Evolutionary conservation across 2,113 vertebrate species (phyloP).

Genomic region (Podiceps cristatus): DNA sequence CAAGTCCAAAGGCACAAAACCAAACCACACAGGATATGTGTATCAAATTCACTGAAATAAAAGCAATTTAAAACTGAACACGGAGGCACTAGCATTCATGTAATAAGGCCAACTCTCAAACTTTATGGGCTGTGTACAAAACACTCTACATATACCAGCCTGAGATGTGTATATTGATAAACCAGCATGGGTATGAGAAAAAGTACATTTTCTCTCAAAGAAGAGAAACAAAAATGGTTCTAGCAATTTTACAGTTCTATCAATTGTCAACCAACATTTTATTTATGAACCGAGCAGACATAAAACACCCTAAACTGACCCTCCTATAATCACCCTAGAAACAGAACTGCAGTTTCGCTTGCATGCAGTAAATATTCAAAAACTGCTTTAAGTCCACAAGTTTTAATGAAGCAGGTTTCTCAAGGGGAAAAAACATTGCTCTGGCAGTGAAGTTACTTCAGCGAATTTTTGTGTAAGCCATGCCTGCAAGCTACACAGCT

Average conservation of each 20-base stretch:
- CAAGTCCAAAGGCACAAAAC: not conserved
- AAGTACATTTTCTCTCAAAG: not conserved
- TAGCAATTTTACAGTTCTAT: not conserved
- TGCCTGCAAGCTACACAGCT: not conserved
- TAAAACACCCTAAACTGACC: not conserved
- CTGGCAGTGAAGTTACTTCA: not conserved
- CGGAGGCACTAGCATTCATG: not conserved
- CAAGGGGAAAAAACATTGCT: not conserved
- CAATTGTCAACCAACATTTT: not conserved
- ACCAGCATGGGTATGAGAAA: not conserved
- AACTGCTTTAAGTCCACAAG: not conserved
- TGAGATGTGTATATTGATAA: not conserved
- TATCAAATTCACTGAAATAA: accelerated
- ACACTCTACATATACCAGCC: accelerated
- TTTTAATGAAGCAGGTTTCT: not conserved
- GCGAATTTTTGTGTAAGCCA: not conserved
- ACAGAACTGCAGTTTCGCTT: not conserved
- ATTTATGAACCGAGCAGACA: not conserved
- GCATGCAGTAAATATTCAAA: not conserved
- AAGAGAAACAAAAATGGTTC: not conserved
- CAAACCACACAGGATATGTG: not conserved
- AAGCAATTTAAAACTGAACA: not conserved
- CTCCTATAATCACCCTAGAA: not conserved
- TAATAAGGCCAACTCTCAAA: not conserved
- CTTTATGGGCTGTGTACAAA: not conserved